Base-by-base conservation (phyloP, 2,888 invertebrate genomes). In the Drosophila pseudotakahashii region DNA sequence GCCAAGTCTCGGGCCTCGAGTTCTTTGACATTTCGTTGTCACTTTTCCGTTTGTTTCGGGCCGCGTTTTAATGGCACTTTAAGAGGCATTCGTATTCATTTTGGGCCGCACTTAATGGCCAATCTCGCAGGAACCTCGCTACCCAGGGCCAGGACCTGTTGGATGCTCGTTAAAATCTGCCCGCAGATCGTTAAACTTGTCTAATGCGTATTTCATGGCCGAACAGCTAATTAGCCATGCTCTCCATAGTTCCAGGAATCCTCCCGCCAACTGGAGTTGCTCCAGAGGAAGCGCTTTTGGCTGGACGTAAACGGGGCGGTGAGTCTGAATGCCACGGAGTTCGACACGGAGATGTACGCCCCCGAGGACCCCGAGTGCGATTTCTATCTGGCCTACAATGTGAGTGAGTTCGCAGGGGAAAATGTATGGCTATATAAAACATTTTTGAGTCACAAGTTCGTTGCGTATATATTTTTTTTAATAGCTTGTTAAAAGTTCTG, bases 371-470 rank as follows among this genome's bases (percentile, higher is more conserved):
- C 53, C 16, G 44, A 54, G 77, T 90, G 89, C 84, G 92, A 92
- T 88, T 91, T 92, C 81, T 91, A 90, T 70, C 79, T 92, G 78
- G 89, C 90, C 48, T 89, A 91, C 68, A 92, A 92, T 91, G 92
- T 92, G 80, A 91, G 91, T 89, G 61, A 32, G 10, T 51, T 47
- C n/a, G 4, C 6, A 6, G 19, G 42, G 16, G 6, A 11, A 16
- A 30, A 6, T 30, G 30, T 7, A 7, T 7, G 26, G 1, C 1
- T 6, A 7, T 26, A 26, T 26, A 7, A 7, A 26, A 23, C 2
- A 23, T 23, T 3, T 3, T 23, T 4, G 2, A 23, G 19, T 19
- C 19, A 19, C 19, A 19, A 19, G 1, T 2, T 19, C 19, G 19
- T 19, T 23, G 3, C 3, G 23, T 23, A 23, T 23, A 23, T 23